Conservation (phyloP, 2,797 vertebrate species). For the Tiaroga cobitis region DNA sequence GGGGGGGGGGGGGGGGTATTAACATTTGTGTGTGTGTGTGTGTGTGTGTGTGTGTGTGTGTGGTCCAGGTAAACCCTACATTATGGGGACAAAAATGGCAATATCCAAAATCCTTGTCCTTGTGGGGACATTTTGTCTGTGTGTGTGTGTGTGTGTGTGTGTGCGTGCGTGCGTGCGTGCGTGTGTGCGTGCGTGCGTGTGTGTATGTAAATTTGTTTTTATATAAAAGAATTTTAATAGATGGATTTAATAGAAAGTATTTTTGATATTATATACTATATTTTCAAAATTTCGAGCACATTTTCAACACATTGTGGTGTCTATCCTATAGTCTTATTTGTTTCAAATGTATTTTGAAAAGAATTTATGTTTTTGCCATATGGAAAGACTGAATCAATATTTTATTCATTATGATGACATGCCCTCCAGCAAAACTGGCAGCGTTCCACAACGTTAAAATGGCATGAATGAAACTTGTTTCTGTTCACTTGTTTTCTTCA, state of each 20-base stretch:
- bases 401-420: conserved; percentile 9
- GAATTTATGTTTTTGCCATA: background rate
- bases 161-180: no score
- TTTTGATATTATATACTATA: background rate
- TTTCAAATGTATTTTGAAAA: background rate
- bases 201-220: background rate
- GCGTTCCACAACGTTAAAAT: background rate
- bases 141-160: no score
- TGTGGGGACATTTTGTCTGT: no score
- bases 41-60: no score
- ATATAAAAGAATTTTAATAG: background rate
- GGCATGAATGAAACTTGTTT: conserved; percentile 1
- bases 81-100: no score
- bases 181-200: no score
- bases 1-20: no score
- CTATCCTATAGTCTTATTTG: background rate
- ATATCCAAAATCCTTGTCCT: no score
- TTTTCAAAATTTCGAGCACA: background rate
- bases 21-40: no score
- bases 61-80: no score
- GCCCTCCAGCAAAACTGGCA: background rate
- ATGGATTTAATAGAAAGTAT: background rate
- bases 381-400: background rate
- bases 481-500: background rate
- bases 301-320: background rate